Evolutionary conservation across 2,888 invertebrate genomes (phyloP), one percentile per base, ranked within the genome.

Genomic region (Leucozona laternaria): DNA sequence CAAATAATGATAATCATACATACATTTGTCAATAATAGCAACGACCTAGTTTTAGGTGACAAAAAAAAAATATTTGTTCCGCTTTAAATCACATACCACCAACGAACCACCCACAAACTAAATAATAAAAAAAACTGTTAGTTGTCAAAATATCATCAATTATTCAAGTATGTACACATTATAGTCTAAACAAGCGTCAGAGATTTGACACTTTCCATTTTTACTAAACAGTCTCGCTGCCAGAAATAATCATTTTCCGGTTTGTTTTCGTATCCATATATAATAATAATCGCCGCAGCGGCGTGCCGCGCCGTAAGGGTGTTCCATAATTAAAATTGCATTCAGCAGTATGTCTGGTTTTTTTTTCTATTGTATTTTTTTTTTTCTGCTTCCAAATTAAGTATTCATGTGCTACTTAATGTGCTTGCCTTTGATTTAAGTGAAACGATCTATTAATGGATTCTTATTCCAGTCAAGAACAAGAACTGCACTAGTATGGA

Each of bases 381-480:
- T 55, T 37, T 50, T 37, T 48, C 34, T 20, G 3, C 43, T 64
- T 64, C 20, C 45, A 34, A 79, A 53, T 79, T 66, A 45, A 64
- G 66, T 50, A 48, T 50, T 43, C 68, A 68, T 37, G 37, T 8
- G 50, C 53, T 37, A 48, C 34, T 68, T 72, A 58, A 58, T 85
- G 60, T 72, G 71, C 72, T 62, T 77, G 58, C 13, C 68, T 60
- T 73, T 80, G 72, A 68, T 68, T 76, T 71, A 76, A 71, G 76
- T 68, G 76, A 85, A 85, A 77, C 45, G 71, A 70, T 81, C 80
- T 73, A 77, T 85, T 78, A 85, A 85, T 85, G 81, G 85, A 57
- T 55, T 81, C 71, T 76, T 76, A 60, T 76, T 71, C 58, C 80
- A 84, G 75, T 71, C 79, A 76, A 53, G 53, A 25, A 64, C 3